These are phyloP conservation scores for Ondatra zibethicus DNA, from an alignment of 2,113 vertebrate species.

Conservation along the genomic window DNA sequence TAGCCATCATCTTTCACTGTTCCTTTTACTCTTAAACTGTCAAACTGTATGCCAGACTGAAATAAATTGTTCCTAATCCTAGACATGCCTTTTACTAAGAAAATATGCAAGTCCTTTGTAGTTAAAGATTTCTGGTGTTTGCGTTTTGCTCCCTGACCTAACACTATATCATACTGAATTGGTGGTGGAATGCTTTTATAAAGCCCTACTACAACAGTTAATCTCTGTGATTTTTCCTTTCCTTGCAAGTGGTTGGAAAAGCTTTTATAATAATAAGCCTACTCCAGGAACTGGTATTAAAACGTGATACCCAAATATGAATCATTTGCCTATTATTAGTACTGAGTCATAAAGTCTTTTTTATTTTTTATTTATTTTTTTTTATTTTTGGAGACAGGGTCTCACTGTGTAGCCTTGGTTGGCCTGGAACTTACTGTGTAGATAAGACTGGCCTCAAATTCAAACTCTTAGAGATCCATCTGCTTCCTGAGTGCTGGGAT, in stretches of 20 bases:
- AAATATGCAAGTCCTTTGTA: slow-evolving; percentile 1
- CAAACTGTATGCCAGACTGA: not conserved
- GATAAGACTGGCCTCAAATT: not conserved
- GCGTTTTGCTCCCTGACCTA: slow-evolving; percentile 7
- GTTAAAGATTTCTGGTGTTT: slow-evolving; percentile 44
- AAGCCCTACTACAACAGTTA: not conserved
- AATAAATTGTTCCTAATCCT: slow-evolving; percentile 14
- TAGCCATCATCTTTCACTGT: not conserved
- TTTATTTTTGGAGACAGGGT: not conserved
- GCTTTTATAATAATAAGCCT: slow-evolving; percentile 36
- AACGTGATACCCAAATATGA: not conserved
- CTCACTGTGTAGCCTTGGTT: not conserved
- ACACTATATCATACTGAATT: not conserved
- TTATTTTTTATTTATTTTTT: no score
- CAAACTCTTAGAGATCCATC: not conserved
- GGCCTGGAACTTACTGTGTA: not conserved
- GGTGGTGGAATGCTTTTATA: slow-evolving; percentile 22
- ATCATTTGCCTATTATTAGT: slow-evolving; percentile 33
- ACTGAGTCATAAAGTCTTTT: not conserved
- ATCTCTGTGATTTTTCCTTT: slow-evolving; percentile 20
- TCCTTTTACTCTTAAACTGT: slow-evolving; percentile 29
- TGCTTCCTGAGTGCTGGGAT: not conserved
- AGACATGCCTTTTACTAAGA: slow-evolving; percentile 27
- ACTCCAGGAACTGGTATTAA: slow-evolving; percentile 38
- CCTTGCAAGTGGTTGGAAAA: slow-evolving; percentile 37